These are phyloP conservation scores for Eurystomus glaucurus DNA, from an alignment of 2,797 vertebrate genomes.

Conservation along the genomic window DNA sequence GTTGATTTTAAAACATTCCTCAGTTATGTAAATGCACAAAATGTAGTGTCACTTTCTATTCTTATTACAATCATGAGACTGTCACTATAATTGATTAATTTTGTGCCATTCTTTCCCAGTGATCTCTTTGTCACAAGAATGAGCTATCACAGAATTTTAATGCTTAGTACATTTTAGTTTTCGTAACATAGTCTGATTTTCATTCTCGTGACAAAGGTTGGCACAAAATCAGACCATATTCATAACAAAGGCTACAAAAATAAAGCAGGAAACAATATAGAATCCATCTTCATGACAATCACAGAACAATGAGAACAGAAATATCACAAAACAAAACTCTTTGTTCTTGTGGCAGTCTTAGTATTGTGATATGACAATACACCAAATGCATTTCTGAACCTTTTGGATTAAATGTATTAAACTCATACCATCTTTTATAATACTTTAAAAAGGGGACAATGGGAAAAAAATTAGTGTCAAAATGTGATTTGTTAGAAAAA, in stretches of 20 bases:
- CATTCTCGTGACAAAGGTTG: slow-evolving; percentile 73
- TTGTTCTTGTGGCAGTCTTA: slow-evolving; percentile 42
- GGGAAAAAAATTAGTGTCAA: not conserved
- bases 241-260: slow-evolving; percentile 72
- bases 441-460: slow-evolving; percentile 21
- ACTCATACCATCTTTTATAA: not conserved
- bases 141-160: slow-evolving; percentile 74
- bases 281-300: slow-evolving; percentile 76
- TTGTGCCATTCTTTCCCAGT: slow-evolving; percentile 69
- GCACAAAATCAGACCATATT: slow-evolving; percentile 75
- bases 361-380: slow-evolving; percentile 54
- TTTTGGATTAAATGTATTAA: not conserved
- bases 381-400: slow-evolving; percentile 47
- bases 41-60: slow-evolving; percentile 67
- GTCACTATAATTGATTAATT: slow-evolving; percentile 78
- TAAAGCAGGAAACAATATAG: slow-evolving; percentile 58
- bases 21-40: slow-evolving; percentile 70
- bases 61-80: slow-evolving; percentile 63
- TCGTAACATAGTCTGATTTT: slow-evolving; percentile 68
- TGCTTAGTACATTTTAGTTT: slow-evolving; percentile 70
- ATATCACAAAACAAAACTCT: slow-evolving; percentile 67
- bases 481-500: not conserved
- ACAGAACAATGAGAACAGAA: slow-evolving; percentile 69
- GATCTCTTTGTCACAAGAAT: slow-evolving; percentile 74
- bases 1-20: slow-evolving; percentile 65